Evolutionary conservation across 2,888 invertebrate species (phyloP).

Genomic region (Cheiracanthium punctorium): DNA sequence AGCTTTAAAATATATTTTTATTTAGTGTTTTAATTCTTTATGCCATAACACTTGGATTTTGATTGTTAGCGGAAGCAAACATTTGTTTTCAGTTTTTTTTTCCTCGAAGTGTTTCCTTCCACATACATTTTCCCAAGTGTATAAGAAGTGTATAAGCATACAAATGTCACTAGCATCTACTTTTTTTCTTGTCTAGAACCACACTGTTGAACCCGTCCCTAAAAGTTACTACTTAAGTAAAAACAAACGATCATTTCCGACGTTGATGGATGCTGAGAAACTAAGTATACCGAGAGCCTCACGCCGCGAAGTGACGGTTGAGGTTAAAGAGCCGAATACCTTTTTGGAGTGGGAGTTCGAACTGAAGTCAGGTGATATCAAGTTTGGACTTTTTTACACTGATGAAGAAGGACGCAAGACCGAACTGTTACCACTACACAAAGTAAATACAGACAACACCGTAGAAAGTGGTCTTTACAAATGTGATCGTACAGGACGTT

Average conservation of each 20-base stretch:
- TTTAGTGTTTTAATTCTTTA: too few species aligned
- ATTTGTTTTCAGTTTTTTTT: too few species aligned
- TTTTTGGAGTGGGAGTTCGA: conserved; percentile 57
- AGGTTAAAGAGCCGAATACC: conserved; percentile 16
- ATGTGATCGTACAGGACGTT: conserved; percentile 41
- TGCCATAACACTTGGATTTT: too few species aligned
- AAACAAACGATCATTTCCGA: conserved; percentile 8
- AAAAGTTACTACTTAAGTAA: conserved; percentile 23
- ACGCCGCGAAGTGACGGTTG: background rate
- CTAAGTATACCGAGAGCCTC: conserved; percentile 12
- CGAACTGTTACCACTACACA: conserved; percentile 6
- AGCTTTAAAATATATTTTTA: too few species aligned
- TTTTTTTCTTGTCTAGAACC: too few species aligned
- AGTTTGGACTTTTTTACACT: conserved; percentile 27
- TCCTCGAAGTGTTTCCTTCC: too few species aligned
- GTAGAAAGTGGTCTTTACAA: conserved; percentile 41
- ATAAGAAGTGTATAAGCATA: too few species aligned
- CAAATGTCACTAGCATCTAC: too few species aligned
- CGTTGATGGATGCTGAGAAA: background rate
- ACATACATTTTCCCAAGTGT: too few species aligned
- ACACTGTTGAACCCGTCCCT: conserved; percentile 16
- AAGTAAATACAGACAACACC: conserved; percentile 28
- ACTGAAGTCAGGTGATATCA: conserved; percentile 34
- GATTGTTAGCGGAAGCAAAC: too few species aligned
- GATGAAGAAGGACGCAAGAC: conserved; percentile 21